Conservation (phyloP, 92 coral and sea anemone species). For the Phenganax subtilis region DNA sequence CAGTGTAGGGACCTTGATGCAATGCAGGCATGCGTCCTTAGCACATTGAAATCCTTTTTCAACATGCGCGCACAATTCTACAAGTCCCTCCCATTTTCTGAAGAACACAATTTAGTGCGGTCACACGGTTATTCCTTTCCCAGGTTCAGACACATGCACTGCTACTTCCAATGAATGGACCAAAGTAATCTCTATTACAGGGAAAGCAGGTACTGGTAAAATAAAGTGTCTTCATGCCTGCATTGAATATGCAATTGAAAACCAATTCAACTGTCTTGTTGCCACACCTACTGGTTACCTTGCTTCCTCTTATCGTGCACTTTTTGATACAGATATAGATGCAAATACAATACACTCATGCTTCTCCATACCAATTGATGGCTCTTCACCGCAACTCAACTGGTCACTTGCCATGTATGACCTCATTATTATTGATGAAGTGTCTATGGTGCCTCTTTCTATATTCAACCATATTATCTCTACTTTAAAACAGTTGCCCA, state of each 20-base stretch:
- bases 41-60: conserved; percentile 7
- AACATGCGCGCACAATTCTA: neutral
- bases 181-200: conserved; percentile 25
- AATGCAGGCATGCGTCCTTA: conserved; percentile 2
- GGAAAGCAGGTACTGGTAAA: conserved; percentile 46
- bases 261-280: neutral
- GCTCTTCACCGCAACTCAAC: neutral
- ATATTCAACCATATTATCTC: conserved; percentile 9
- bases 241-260: neutral
- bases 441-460: conserved; percentile 40
- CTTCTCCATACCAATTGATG: conserved; percentile 28
- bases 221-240: conserved; percentile 13
- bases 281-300: conserved; percentile 33
- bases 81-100: too few relatives aligned
- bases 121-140: too few relatives aligned
- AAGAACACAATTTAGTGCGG: too few relatives aligned
- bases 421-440: conserved; percentile 40
- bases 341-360: conserved; percentile 28
- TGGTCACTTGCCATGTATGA: conserved; percentile 19
- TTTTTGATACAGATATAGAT: neutral
- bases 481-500: conserved; percentile 24
- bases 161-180: conserved; percentile 37
- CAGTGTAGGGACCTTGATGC: neutral
- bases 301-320: conserved; percentile 5
- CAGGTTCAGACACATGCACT: neutral